phyloP scores from a whole-genome alignment of 2,888 invertebrate genomes.

The Brachyopa scutellaris region DNA sequence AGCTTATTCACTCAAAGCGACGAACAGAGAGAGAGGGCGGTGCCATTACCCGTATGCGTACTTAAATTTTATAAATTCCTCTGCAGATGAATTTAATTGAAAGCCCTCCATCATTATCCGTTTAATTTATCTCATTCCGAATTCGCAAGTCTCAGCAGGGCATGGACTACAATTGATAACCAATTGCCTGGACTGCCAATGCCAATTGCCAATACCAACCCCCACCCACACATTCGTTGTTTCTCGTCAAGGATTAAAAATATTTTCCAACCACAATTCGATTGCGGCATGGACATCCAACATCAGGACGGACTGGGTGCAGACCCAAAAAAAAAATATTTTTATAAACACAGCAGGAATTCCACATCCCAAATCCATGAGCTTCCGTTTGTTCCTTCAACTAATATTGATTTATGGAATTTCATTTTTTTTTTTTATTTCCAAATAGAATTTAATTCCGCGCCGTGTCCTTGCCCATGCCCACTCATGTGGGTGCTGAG shows the following conservation, averaged over 20 bases:
- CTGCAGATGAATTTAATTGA: slow-evolving; percentile 62
- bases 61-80: slow-evolving; percentile 23
- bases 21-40: no score
- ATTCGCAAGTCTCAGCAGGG: slow-evolving; percentile 43
- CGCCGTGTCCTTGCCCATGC: slow-evolving; percentile 1
- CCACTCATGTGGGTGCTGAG: background rate
- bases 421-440: background rate
- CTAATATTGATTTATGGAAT: slow-evolving; percentile 51
- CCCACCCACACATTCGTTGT: slow-evolving; percentile 6
- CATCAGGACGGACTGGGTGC: background rate
- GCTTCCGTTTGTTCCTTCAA: slow-evolving; percentile 4
- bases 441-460: background rate
- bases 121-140: slow-evolving; percentile 60
- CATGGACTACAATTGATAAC: slow-evolving; percentile 51
- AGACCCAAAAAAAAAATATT: background rate
- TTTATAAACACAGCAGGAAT: slow-evolving; percentile 26
- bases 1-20: no score
- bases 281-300: slow-evolving; percentile 41
- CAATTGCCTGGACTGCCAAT: slow-evolving; percentile 44
- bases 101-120: slow-evolving; percentile 46
- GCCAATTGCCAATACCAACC: background rate
- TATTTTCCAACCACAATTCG: slow-evolving; percentile 44
- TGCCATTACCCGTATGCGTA: background rate
- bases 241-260: slow-evolving; percentile 42
- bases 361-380: background rate